Evolutionary conservation across 2,797 vertebrate genomes (phyloP), one percentile per base, ranked within the genome.

Genomic region (Melanotaenia trifasciata): DNA sequence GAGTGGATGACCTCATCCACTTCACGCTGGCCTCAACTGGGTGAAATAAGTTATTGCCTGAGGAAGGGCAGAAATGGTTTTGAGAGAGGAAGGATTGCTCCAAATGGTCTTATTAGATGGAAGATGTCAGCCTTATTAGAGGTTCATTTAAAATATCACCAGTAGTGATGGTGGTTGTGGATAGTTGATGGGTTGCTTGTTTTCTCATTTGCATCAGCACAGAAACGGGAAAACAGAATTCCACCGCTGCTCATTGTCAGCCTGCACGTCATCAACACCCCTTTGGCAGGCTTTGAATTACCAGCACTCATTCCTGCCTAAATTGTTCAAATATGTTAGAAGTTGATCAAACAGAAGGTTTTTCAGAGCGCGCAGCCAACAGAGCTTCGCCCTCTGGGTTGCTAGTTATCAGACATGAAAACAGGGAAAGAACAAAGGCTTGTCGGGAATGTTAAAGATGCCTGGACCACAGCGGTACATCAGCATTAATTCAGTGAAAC

Each of bases 11-110:
- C 72, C 84, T 85, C 84, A 68, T 84, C 82, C 76, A 77, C 82
- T 78, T 26, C 76, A 90, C 82, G 81, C 78, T 87, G 90, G 84
- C 93, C 89, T 91, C 89, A 88, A 58, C 86, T 87, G 91, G 85
- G 73, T 64, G 47, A 70, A 73, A 67, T 18, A 33, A 51, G 78
- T 57, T 75, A 88, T 66, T 77, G 75, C 76, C 67, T 9, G 32
- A 76, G 73, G 64, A 71, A 18, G 50, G 38, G 59, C 20, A 30
- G 53, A 74, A 51, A 66, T 35, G 70, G 11, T 75, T 84, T 65
- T 18, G 50, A 33, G 58, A 36, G 38, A 59, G 62, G 70, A 16
- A 4, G 54, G 66, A 70, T 70, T 14, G 35, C 38, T 76, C 86
- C 45, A 72, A 32, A 58, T 22, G 58, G 18, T 70, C 30, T 35